These are phyloP conservation scores for Athrips mouffetella DNA, from an alignment of 2,888 invertebrate genomes.

Conservation along the genomic window DNA sequence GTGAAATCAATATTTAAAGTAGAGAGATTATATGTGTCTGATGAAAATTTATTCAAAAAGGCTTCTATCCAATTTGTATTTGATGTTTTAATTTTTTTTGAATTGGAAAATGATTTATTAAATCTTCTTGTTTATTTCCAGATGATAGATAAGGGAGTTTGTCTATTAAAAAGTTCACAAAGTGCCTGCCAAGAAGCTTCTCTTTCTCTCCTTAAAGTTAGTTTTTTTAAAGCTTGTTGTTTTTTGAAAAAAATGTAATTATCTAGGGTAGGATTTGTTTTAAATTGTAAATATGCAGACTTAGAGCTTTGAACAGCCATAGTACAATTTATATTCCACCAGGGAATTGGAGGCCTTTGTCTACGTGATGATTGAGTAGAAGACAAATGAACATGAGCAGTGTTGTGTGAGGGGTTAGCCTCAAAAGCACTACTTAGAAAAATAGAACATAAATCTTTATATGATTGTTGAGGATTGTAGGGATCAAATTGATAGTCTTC, in stretches of 20 bases:
- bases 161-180: background rate
- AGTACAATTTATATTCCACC: constrained; percentile 5
- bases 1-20: background rate
- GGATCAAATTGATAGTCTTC: too few relatives aligned
- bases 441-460: background rate
- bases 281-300: background rate
- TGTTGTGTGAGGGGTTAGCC: background rate
- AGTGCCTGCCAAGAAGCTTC: too few relatives aligned
- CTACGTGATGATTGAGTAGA: background rate
- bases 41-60: too few relatives aligned
- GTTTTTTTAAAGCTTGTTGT: constrained; percentile 5
- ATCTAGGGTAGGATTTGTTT: background rate
- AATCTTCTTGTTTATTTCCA: background rate
- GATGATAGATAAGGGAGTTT: too few relatives aligned
- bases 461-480: background rate
- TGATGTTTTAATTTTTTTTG: background rate
- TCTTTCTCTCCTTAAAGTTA: background rate
- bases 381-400: background rate
- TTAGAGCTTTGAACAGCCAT: background rate
- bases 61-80: background rate
- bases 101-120: background rate
- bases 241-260: constrained; percentile 6
- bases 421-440: background rate
- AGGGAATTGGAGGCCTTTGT: background rate
- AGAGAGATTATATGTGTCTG: background rate